Base-by-base conservation (phyloP, 2,888 invertebrate genomes). In the Rhamnusium bicolor region DNA sequence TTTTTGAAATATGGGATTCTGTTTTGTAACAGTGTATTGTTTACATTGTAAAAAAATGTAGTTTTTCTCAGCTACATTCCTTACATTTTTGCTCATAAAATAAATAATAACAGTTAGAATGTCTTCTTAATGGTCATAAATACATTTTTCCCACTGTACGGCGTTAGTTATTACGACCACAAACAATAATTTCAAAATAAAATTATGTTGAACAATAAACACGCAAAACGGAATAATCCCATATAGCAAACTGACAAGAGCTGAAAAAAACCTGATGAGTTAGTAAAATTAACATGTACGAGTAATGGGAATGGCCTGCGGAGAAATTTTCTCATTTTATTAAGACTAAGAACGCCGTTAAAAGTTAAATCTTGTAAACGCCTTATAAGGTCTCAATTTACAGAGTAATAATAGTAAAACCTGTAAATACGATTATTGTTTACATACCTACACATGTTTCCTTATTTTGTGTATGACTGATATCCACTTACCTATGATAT, bases 351-450 rank as follows among this genome's bases (percentile, higher is more conserved):
- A 63, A 4, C 67, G 62, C 46, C 69, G 69, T 74, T 72, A 74
- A 78, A 73, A 71, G 74, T 74, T 70, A 75, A 76, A 76, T 69
- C 74, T 76, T 73, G 76, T 78, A 74, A 78, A 72, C 67, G 63
- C 75, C 74, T 73, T 78, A 72, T 71, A 76, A 66, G 78, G 78
- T 74, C 71, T 76, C 66, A 72, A 70, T 73, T 74, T 71, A 74
- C 77, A 69, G 69, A 73, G 74, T 61, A 78, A 71, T 74, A 72
- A 71, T 69, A 74, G 72, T 75, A 72, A 77, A 77, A 74, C 58
- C 62, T 56, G 71, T 63, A 60, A 75, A 65, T 63, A 68, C 72
- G 70, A 69, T 69, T 63, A 75, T 71, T 71, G 74, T 74, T 74
- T 73, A 75, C 73, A 74, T 61, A 75, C n/a, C n/a, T n/a, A n/a